Evolutionary conservation across 2,888 invertebrate species (phyloP), one percentile per base, ranked within the genome.

Genomic region (Pollenia labialis): DNA sequence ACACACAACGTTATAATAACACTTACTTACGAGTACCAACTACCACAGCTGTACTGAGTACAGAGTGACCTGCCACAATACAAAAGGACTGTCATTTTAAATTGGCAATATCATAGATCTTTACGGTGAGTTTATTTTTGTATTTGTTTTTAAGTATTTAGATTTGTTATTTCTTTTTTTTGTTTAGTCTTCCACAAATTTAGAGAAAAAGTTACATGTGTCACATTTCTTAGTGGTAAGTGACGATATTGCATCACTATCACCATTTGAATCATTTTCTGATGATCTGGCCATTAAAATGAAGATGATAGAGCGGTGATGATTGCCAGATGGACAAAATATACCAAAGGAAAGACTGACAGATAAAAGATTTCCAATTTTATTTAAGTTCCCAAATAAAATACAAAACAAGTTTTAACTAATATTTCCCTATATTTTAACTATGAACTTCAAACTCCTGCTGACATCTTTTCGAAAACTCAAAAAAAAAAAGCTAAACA

Each of bases 301-400:
- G 80, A 82, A 88, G 90, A 90, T 90, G 90, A 91, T 90, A 90
- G 89, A 89, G 88, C 11, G 12, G 44, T 89, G 89, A 91, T 90
- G 91, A 91, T 90, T 88, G 82, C 44, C 52, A 6, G 8, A 46
- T 54, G 54, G 23, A 23, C 16, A 16, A 62, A 11, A 44, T 54
- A 60, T 32, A 82, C 82, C 64, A 32, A 32, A 32, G 32, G 32
- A 32, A 32, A 32, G 4, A 32, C 4, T 32, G 32, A 32, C 32
- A 32, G 32, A 6, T 1, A 32, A 32, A 32, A 32, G 6, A 6
- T 32, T 32, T 32, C 1, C 6, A 32, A 32, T 32, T 6, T 32
- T 32, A 32, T 32, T 32, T 32, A 4, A 32, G 32, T 6, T 32
- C 32, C 32, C 32, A 32, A 32, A 32, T 32, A 32, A 32, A 32